These are phyloP conservation scores for Periplaneta americana DNA, from an alignment of 1,140 invertebrate genomes.

Conservation along the genomic window DNA sequence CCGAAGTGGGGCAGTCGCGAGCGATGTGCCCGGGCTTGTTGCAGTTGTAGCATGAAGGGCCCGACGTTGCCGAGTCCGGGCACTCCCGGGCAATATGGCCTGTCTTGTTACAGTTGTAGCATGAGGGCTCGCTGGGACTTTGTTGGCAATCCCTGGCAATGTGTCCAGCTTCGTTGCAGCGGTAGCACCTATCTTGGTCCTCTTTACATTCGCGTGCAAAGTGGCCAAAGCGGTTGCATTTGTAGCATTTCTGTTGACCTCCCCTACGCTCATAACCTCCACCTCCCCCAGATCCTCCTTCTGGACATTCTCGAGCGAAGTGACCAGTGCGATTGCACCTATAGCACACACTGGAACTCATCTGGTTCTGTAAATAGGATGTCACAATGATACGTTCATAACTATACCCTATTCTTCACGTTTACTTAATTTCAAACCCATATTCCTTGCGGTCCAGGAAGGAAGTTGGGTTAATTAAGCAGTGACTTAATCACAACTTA, in stretches of 20 bases:
- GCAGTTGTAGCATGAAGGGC: conserved; percentile 80
- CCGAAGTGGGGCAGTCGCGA: conserved; percentile 75
- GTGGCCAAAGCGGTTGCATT: conserved; percentile 47
- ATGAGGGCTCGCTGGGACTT: conserved; percentile 40
- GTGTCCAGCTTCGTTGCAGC: conserved; percentile 34
- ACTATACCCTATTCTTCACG: no score
- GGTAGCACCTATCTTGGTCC: conserved; percentile 33
- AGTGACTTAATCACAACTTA: not conserved
- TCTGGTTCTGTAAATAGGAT: conserved; percentile 12
- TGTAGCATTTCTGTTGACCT: conserved; percentile 38
- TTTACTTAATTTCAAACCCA: not conserved
- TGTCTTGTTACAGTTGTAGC: conserved; percentile 85
- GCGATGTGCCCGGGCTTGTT: conserved; percentile 85
- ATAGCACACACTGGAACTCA: conserved; percentile 37
- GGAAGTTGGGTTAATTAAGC: not conserved
- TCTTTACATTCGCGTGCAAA: conserved; percentile 44
- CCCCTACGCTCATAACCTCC: conserved; percentile 15
- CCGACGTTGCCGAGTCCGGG: conserved; percentile 26
- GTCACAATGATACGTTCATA: not conserved
- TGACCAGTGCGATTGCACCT: conserved; percentile 35
- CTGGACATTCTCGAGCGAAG: conserved; percentile 30
- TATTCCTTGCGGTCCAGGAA: not conserved
- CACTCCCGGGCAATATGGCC: conserved; percentile 75
- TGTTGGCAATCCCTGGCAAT: conserved; percentile 50
- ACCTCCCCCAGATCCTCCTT: conserved; percentile 19